phyloP scores from a whole-genome alignment of 2,797 vertebrate species.

The Hapalemur alaotrensis region DNA sequence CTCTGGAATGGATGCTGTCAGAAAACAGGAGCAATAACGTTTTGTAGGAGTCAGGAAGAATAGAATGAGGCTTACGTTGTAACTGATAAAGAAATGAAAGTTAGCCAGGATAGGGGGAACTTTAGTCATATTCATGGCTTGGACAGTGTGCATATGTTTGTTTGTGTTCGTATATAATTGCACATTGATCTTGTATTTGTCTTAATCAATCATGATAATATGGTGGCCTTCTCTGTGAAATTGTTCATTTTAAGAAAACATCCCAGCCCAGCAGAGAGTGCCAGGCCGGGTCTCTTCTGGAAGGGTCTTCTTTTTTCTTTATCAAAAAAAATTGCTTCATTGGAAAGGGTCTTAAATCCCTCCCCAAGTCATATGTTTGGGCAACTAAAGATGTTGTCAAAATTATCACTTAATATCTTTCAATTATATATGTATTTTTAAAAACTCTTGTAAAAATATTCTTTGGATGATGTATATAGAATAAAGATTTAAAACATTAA shows the following conservation, averaged over 20 bases:
- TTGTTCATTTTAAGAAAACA: background rate
- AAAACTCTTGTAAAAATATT: background rate
- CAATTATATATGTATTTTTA: background rate
- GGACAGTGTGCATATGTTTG: background rate
- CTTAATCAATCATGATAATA: background rate
- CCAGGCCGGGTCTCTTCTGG: background rate
- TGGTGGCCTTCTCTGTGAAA: background rate
- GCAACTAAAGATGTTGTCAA: background rate
- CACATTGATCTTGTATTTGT: background rate
- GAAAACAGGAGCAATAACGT: background rate
- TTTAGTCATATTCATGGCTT: background rate
- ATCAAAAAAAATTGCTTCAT: background rate
- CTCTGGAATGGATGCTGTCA: background rate
- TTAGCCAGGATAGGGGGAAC: background rate
- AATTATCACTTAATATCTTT: background rate
- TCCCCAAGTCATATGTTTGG: background rate
- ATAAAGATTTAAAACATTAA: background rate
- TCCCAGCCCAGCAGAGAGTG: background rate
- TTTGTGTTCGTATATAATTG: background rate
- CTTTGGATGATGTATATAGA: background rate
- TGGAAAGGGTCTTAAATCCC: background rate
- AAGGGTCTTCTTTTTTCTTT: background rate
- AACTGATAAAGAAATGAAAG: background rate
- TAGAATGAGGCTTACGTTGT: background rate
- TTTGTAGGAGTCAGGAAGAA: background rate